Percentiles rank a stretch among this genome's conserved stretches.
Conservation (phyloP, 2,113 vertebrate genomes). For the Chascanopsetta lugubris region DNA sequence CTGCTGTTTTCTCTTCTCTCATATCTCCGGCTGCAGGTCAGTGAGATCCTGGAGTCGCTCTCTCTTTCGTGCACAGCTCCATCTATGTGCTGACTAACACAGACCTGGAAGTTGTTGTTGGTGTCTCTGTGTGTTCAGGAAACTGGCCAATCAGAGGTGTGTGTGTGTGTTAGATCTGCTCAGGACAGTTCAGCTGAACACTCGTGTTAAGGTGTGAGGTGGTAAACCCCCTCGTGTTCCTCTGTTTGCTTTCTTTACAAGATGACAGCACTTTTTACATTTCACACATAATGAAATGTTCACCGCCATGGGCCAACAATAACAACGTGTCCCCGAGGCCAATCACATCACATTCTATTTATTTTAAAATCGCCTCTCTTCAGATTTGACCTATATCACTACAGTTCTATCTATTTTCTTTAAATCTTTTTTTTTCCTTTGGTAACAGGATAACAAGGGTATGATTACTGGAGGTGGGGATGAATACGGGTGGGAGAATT, state of each 20-base stretch:
- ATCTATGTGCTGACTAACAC: conserved; percentile 39
- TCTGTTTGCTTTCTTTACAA: no score
- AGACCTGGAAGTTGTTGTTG: conserved; percentile 16
- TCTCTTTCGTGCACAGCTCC: background rate
- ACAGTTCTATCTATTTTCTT: conserved; percentile 17
- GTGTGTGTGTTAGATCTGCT: conserved; percentile 1
- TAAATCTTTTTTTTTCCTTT: conserved; percentile 8
- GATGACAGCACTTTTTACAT: no score
- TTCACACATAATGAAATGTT: background rate
- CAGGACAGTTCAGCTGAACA: background rate
- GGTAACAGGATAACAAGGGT: conserved; percentile 38
- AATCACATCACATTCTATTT: conserved; percentile 5
- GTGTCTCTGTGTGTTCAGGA: conserved; percentile 8
- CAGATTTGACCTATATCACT: conserved; percentile 45
- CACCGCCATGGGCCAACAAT: background rate
- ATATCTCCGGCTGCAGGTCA: no score
- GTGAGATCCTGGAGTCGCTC: no score
- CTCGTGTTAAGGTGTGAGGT: no score
- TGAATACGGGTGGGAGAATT: conserved; percentile 46
- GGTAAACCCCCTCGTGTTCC: no score
- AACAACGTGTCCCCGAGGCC: background rate
- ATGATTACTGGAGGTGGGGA: conserved; percentile 42
- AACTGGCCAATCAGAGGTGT: no score
- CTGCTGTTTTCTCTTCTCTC: no score
- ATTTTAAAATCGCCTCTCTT: conserved; percentile 72